Evolutionary conservation across 2,797 vertebrate species (phyloP).

Genomic region (Protonibea diacanthus): DNA sequence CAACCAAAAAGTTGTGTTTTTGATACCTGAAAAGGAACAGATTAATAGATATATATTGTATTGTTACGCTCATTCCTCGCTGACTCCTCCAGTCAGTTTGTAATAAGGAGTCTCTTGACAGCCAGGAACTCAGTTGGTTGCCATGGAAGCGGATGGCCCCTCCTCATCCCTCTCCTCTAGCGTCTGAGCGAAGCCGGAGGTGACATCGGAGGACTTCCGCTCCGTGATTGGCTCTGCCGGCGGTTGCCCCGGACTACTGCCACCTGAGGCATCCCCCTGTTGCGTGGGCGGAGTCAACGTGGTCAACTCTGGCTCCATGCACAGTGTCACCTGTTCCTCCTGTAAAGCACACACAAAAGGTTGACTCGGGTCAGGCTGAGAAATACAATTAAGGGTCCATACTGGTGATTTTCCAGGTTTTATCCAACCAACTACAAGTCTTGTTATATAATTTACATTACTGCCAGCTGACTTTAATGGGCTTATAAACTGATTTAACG

Average conservation of each 20-base stretch:
- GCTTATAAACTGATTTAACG: constrained; percentile 4
- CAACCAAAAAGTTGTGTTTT: constrained; percentile 71
- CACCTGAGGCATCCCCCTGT: constrained; percentile 90
- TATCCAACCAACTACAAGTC: background rate
- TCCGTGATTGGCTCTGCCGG: constrained; percentile 84
- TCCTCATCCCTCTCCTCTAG: constrained; percentile 92
- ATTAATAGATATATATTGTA: constrained; percentile 82
- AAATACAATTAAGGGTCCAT: background rate
- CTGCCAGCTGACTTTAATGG: background rate
- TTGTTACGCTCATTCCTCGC: constrained; percentile 69
- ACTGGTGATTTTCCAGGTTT: background rate
- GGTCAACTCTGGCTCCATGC: constrained; percentile 92
- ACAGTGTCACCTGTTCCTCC: constrained; percentile 93
- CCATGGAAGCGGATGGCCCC: constrained; percentile 64
- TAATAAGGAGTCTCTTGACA: constrained; percentile 65
- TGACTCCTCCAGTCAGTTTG: constrained; percentile 69
- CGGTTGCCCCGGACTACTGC: constrained; percentile 89
- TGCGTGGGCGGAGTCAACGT: constrained; percentile 92
- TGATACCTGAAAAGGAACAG: constrained; percentile 86
- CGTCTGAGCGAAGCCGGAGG: constrained; percentile 91
- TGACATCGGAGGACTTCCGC: constrained; percentile 92
- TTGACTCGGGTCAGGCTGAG: constrained; percentile 16
- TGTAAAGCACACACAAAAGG: constrained; percentile 57
- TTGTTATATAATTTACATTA: constrained; percentile 1
- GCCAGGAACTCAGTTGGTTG: constrained; percentile 83